Evolutionary conservation across 2,888 invertebrate genomes (phyloP).

Genomic region (Eupithecia vulgata): DNA sequence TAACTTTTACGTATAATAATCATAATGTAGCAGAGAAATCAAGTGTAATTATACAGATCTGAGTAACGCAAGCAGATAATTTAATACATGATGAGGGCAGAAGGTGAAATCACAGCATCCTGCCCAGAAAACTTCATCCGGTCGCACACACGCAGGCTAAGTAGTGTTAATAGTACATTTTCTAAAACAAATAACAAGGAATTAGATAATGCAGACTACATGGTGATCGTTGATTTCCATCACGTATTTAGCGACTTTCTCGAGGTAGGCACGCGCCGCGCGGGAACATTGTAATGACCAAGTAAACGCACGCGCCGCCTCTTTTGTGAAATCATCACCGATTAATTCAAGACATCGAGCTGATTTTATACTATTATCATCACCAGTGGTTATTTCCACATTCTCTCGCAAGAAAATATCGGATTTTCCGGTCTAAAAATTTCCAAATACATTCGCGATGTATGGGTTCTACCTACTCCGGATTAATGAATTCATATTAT

Average conservation of each 20-base stretch:
- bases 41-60: background rate
- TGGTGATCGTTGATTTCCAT: constrained; percentile 53
- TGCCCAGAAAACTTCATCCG: constrained; percentile 26
- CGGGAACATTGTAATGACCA: constrained; percentile 49
- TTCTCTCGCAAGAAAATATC: background rate
- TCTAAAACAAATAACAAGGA: constrained; percentile 39
- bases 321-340: constrained; percentile 53
- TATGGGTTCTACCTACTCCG: background rate
- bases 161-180: constrained; percentile 32
- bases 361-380: constrained; percentile 17
- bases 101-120: constrained; percentile 43
- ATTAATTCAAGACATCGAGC: constrained; percentile 38
- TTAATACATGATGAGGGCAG: constrained; percentile 23
- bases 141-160: constrained; percentile 38
- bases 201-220: constrained; percentile 44
- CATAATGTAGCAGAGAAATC: constrained; percentile 2
- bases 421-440: background rate
- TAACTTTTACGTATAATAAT: background rate
- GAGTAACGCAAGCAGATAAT: background rate
- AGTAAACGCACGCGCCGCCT: constrained; percentile 43
- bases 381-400: background rate
- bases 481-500: background rate
- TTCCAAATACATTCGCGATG: background rate
- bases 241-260: constrained; percentile 68
- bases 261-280: constrained; percentile 48